Conservation (phyloP, 2,797 vertebrate species). For the Lepilemur ruficaudatus region DNA sequence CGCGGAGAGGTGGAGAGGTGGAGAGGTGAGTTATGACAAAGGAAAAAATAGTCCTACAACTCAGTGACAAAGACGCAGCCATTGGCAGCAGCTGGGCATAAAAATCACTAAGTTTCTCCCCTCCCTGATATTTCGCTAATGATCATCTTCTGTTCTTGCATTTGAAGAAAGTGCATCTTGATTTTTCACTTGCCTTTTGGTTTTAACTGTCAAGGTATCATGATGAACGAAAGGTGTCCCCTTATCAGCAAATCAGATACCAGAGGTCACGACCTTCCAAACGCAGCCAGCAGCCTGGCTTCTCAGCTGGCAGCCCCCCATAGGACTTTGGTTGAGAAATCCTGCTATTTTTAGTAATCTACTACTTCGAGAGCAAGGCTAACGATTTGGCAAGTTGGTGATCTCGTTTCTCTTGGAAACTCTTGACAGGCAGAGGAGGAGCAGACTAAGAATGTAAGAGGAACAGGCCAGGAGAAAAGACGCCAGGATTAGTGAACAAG, state of each 20-base stretch:
- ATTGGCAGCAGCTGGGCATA: not conserved
- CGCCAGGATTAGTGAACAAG: accelerated
- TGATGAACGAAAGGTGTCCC: accelerated
- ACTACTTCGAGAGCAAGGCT: not conserved
- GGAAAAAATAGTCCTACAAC: accelerated
- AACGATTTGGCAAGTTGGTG: accelerated
- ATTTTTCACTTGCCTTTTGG: too few species aligned
- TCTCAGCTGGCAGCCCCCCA: accelerated
- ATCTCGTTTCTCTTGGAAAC: not conserved
- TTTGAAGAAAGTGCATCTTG: not conserved
- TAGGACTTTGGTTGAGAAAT: not conserved
- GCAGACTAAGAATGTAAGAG: not conserved
- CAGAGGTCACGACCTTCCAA: accelerated
- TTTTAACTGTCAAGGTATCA: not conserved
- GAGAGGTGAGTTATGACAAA: too few species aligned
- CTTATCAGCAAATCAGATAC: not conserved
- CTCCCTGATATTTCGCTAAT: not conserved
- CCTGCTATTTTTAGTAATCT: not conserved
- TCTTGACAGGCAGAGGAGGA: not conserved
- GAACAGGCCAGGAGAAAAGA: too few species aligned
- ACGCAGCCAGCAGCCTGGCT: not conserved
- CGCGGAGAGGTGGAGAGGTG: too few species aligned
- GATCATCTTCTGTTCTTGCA: not conserved
- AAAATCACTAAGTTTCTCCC: not conserved
- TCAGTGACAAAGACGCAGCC: not conserved